These are phyloP conservation scores for Volucella bombylans DNA, from an alignment of 2,888 invertebrate genomes.

Conservation along the genomic window DNA sequence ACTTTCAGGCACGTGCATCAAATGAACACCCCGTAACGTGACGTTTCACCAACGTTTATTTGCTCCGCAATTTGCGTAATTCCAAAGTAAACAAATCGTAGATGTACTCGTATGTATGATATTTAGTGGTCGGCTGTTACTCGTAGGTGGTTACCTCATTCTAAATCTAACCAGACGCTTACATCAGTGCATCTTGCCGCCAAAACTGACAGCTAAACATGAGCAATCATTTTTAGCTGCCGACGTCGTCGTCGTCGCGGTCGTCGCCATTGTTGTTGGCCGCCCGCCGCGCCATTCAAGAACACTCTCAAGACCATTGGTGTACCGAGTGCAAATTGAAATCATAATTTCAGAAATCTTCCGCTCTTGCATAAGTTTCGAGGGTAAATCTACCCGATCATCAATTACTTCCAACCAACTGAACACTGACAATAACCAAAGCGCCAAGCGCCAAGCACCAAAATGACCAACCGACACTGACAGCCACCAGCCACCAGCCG, in stretches of 20 bases:
- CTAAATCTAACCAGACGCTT: constrained; percentile 17
- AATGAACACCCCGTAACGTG: constrained; percentile 16
- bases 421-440: background rate
- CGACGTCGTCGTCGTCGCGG: no score
- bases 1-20: constrained; percentile 37
- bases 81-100: constrained; percentile 32
- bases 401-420: background rate
- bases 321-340: constrained; percentile 2
- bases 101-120: no score
- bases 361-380: constrained; percentile 29
- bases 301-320: background rate
- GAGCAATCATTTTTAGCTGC: background rate
- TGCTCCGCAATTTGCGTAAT: constrained; percentile 30
- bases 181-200: constrained; percentile 43
- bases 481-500: background rate
- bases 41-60: constrained; percentile 16
- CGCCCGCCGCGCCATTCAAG: background rate
- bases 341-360: background rate
- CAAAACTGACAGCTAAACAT: constrained; percentile 35
- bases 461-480: background rate
- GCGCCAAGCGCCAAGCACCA: no score
- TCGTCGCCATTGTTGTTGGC: no score
- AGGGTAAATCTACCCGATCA: background rate
- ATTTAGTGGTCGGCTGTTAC: background rate
- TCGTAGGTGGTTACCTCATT: constrained; percentile 13